Base-by-base conservation (phyloP, 2,888 invertebrate genomes). In the Xestia c-nigrum region DNA sequence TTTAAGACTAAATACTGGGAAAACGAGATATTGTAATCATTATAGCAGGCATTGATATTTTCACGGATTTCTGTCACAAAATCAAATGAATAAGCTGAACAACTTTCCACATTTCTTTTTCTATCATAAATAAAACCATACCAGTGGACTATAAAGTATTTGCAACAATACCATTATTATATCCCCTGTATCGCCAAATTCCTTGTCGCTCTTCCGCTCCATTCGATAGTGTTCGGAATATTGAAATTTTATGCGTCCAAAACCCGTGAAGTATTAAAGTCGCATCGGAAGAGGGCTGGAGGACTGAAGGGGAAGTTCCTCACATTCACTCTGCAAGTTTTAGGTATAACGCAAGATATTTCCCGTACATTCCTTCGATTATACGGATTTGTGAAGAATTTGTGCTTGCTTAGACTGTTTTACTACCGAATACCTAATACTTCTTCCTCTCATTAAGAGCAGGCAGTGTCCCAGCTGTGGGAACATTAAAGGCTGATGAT, bases 211-310 rank as follows among this genome's bases (percentile, higher is more conserved):
- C 76, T 84, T 89, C 81, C 84, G 81, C 84, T 72, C 21, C 79
- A 80, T 81, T 83, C 84, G 73, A 84, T 86, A 85, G 87, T 81
- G 85, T 83, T 70, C 69, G 71, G 78, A 74, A 88, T 89, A 88
- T 88, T 88, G 88, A 88, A 89, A 89, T 88, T 84, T 81, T 79
- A 89, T 85, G 81, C 74, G 81, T 65, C 77, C 81, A 80, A 74
- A 88, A 86, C 67, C 81, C 82, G 89, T 86, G 81, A 89, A 85
- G 89, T 89, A 86, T 89, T 87, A 88, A 89, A 88, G 84, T 89
- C 87, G 43, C 86, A 78, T 89, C 76, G 46, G 16, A 47, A 24
- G 72, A 75, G 73, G 78, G 80, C 71, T 61, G 74, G 72, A 80
- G 81, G 70, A 75, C 81, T 69, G 72, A 75, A 67, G 76, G 87